These are phyloP conservation scores for Drosophila carrolli DNA, from an alignment of 1,140 invertebrate genomes.

Conservation along the genomic window DNA sequence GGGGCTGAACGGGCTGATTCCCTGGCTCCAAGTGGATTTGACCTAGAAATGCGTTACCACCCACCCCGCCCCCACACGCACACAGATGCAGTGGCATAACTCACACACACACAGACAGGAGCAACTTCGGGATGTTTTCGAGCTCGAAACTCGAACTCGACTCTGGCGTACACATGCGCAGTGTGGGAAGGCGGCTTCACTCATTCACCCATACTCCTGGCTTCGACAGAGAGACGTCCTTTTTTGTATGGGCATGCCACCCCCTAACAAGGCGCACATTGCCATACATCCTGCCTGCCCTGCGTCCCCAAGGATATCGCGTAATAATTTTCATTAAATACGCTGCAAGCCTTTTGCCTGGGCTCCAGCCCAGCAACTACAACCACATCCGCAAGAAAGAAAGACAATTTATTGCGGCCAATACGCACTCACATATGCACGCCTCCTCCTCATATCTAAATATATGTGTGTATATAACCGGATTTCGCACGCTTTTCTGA, in stretches of 20 bases:
- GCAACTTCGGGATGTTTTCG: constrained; percentile 55
- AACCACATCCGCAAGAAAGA: constrained; percentile 66
- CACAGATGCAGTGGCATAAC: constrained; percentile 22
- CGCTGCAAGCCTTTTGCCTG: constrained; percentile 58
- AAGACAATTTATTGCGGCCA: constrained; percentile 76
- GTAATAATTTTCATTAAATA: constrained; percentile 78
- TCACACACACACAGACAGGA: constrained; percentile 17
- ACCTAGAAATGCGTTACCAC: constrained; percentile 70
- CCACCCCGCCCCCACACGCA: constrained; percentile 19
- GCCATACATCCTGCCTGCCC: constrained; percentile 53
- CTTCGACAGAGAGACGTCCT: constrained; percentile 22
- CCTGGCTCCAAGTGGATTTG: constrained; percentile 65
- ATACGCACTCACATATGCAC: constrained; percentile 53
- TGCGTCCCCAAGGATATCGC: constrained; percentile 71
- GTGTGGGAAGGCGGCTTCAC: constrained; percentile 45
- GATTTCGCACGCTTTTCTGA: constrained; percentile 57
- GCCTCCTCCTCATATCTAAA: constrained; percentile 23
- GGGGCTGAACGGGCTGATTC: constrained; percentile 32
- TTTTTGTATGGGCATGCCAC: constrained; percentile 75
- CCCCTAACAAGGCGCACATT: constrained; percentile 65
- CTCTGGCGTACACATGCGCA: constrained; percentile 51
- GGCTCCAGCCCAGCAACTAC: constrained; percentile 13
- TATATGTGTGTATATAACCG: constrained; percentile 34
- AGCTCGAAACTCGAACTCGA: constrained; percentile 41
- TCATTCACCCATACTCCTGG: constrained; percentile 45